These are phyloP conservation scores for Myrmecobius fasciatus DNA, from an alignment of 2,113 vertebrate genomes.

Conservation along the genomic window DNA sequence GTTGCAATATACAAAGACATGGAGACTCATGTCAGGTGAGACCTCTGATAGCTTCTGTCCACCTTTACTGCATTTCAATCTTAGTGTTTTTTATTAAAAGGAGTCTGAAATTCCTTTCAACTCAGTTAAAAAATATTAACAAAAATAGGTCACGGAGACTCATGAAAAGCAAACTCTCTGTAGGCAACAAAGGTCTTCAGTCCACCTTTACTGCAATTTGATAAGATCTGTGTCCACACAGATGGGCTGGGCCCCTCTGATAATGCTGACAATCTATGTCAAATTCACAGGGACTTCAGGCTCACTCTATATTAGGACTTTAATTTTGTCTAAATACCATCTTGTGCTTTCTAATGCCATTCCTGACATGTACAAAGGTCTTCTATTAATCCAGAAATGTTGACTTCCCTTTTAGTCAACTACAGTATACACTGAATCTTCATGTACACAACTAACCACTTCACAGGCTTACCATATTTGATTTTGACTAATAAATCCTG, in stretches of 20 bases:
- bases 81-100: background rate
- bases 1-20: background rate
- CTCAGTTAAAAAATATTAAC: background rate
- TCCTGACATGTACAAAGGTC: background rate
- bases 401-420: background rate
- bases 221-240: background rate
- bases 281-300: background rate
- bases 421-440: background rate
- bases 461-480: background rate
- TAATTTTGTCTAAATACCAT: background rate
- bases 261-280: background rate
- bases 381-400: background rate
- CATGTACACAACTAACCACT: background rate
- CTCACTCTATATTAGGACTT: background rate
- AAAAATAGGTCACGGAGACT: background rate
- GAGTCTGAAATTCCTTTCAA: background rate
- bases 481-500: background rate
- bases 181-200: background rate
- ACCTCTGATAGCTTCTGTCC: background rate
- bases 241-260: background rate
- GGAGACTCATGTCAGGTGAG: background rate
- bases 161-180: background rate
- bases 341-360: background rate
- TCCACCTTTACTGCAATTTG: background rate
- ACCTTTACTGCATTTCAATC: background rate